Conservation (phyloP, 2,888 invertebrate species). For the Macrostomum cliftonense region DNA sequence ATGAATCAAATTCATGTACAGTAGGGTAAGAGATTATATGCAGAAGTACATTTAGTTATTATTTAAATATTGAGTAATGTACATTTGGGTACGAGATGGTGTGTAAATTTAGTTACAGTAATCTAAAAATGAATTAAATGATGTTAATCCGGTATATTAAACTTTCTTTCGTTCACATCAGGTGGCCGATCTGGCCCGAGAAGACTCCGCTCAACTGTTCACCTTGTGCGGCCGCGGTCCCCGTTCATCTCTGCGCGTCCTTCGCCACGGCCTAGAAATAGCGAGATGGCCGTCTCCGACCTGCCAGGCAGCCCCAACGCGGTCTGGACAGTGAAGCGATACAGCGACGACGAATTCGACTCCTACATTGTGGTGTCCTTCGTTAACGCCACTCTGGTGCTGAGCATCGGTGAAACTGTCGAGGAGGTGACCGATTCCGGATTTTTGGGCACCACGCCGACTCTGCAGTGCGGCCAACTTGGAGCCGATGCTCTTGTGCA, state of each 20-base stretch:
- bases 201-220: slow-evolving; percentile 95
- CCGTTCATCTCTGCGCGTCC: slow-evolving; percentile 69
- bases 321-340: slow-evolving; percentile 92
- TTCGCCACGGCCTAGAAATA: slow-evolving; percentile 79
- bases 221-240: slow-evolving; percentile 86
- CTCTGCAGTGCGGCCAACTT: slow-evolving; percentile 85
- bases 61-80: too few species aligned
- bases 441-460: slow-evolving; percentile 91
- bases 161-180: too few species aligned
- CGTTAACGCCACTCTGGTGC: slow-evolving; percentile 87
- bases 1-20: too few species aligned
- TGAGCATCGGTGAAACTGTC: slow-evolving; percentile 98
- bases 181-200: slow-evolving; percentile 55
- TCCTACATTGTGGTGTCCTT: slow-evolving; percentile 99
- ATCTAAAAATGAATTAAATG: too few species aligned
- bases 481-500: slow-evolving; percentile 94
- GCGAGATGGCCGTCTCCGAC: slow-evolving; percentile 96
- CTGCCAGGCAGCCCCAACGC: slow-evolving; percentile 98
- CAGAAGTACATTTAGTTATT: too few species aligned
- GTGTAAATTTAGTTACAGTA: too few species aligned
- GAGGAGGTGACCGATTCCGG: slow-evolving; percentile 99
- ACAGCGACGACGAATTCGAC: slow-evolving; percentile 92
- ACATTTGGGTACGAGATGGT: too few species aligned
- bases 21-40: too few species aligned
- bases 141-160: too few species aligned